These are phyloP conservation scores for Loris lydekkerianus DNA, from an alignment of 2,797 vertebrate genomes.

Conservation along the genomic window DNA sequence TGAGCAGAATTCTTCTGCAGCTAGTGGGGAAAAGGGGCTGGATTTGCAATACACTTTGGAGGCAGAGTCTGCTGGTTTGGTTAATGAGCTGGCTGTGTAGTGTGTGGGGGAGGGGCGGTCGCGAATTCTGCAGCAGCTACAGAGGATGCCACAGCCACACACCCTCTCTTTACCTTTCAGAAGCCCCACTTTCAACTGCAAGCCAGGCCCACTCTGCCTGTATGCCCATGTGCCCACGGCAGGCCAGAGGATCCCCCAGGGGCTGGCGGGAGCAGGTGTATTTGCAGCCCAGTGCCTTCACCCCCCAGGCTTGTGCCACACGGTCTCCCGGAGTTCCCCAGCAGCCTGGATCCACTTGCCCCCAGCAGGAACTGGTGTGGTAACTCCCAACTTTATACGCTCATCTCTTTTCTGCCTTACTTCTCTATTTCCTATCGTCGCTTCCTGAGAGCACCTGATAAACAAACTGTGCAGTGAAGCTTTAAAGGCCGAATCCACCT, in stretches of 20 bases:
- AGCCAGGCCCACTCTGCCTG: not conserved
- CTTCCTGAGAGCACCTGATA: not conserved
- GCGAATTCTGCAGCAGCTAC: not conserved
- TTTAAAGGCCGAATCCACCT: not conserved
- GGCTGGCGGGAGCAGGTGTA: not conserved
- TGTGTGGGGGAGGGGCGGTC: accelerated
- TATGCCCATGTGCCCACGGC: not conserved
- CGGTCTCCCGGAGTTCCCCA: not conserved
- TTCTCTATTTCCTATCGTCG: not conserved
- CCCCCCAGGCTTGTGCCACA: not conserved
- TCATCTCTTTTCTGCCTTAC: not conserved
- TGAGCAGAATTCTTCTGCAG: not conserved
- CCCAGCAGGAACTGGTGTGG: not conserved
- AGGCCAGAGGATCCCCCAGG: not conserved
- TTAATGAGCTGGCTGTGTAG: not conserved
- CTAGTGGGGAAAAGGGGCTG: not conserved
- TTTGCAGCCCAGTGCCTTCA: no score
- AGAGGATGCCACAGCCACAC: not conserved
- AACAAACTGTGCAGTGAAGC: no score
- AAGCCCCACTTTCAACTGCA: no score
- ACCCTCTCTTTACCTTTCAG: not conserved
- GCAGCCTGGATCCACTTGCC: not conserved
- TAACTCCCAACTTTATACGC: no score
- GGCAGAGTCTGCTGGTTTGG: not conserved
- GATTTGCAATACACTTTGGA: not conserved